Conservation (phyloP, 2,113 vertebrate species). For the Etia nguti region DNA sequence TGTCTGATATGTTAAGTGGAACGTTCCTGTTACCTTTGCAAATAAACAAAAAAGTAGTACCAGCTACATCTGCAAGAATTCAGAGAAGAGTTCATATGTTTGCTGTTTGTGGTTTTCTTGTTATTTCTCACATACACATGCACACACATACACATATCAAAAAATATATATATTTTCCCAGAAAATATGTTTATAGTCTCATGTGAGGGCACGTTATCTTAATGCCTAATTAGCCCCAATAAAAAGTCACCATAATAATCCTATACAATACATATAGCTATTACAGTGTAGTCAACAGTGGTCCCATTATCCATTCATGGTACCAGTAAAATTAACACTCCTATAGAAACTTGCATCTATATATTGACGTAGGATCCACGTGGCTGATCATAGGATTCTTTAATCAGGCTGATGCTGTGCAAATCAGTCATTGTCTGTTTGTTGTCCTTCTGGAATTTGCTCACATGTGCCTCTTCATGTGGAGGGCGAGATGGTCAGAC, state of each 20-base stretch:
- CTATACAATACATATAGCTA: background rate
- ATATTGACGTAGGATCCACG: background rate
- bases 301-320: background rate
- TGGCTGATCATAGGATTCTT: background rate
- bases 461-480: constrained; percentile 96
- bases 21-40: constrained; percentile 37
- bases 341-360: background rate
- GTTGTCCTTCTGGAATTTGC: background rate
- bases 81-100: constrained; percentile 22
- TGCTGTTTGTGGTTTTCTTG: background rate
- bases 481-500: constrained; percentile 92
- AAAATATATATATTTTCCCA: background rate
- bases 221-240: constrained; percentile 8
- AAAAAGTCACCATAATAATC: background rate
- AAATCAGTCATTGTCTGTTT: background rate
- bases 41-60: constrained; percentile 74
- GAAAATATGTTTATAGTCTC: background rate
- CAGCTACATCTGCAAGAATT: constrained; percentile 75
- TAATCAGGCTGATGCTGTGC: background rate
- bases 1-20: constrained; percentile 59
- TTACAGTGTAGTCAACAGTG: constrained; percentile 23
- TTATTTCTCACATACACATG: background rate
- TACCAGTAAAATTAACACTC: background rate
- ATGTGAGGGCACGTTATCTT: background rate
- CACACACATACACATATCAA: background rate